A percentile compares a stretch with the other conserved stretches of the same genome.
These are phyloP conservation scores for Drosophila multiciliata DNA, from an alignment of 2,888 invertebrate genomes.

Conservation along the genomic window DNA sequence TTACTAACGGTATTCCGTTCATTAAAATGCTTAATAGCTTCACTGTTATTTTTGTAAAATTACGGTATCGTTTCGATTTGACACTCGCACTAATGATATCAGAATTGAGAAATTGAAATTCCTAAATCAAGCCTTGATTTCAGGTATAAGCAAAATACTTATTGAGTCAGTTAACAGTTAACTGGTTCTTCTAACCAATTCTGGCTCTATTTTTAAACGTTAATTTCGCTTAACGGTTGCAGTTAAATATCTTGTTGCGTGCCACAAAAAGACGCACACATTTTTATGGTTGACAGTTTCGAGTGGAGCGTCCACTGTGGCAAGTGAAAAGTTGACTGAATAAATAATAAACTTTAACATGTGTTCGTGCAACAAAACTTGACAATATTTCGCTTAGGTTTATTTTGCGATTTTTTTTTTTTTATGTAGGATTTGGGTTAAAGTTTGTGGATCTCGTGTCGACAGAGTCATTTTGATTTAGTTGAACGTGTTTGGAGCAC, in stretches of 20 bases:
- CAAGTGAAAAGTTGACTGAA: conserved; percentile 71
- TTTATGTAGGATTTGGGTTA: conserved; percentile 23
- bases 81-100: too few relatives aligned
- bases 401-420: not conserved
- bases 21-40: not conserved
- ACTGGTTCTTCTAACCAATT: too few relatives aligned
- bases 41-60: too few relatives aligned
- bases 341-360: conserved; percentile 72
- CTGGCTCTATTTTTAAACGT: too few relatives aligned
- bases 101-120: too few relatives aligned
- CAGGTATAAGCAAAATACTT: too few relatives aligned
- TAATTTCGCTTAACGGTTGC: too few relatives aligned
- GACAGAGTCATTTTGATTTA: conserved; percentile 57
- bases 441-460: conserved; percentile 42
- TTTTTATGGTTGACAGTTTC: not conserved
- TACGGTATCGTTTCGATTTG: too few relatives aligned
- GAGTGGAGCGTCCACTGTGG: conserved; percentile 15
- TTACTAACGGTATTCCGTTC: not conserved
- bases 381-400: conserved; percentile 54
- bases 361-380: conserved; percentile 51
- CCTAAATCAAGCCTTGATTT: too few relatives aligned
- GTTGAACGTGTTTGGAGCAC: conserved; percentile 32
- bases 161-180: too few relatives aligned
- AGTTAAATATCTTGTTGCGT: too few relatives aligned
- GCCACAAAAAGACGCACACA: too few relatives aligned